Evolutionary conservation across 2,888 invertebrate genomes (phyloP).

Genomic region (Druceiella hillmani): DNA sequence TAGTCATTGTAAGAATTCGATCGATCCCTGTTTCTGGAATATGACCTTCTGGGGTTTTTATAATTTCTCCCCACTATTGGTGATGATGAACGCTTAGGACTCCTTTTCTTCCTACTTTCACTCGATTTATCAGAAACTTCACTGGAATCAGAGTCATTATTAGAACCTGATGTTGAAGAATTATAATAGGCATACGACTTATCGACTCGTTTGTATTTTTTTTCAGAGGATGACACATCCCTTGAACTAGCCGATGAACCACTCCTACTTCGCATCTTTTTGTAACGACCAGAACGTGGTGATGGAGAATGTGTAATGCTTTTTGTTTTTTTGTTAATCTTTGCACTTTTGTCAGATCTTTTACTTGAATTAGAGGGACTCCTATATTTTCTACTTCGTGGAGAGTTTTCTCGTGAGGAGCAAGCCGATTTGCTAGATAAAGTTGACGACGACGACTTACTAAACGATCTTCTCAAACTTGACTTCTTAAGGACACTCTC

Average conservation of each 20-base stretch:
- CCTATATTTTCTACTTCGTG: conserved; percentile 33
- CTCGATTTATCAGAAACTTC: too few species aligned
- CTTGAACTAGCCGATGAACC: conserved; percentile 8
- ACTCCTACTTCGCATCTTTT: conserved; percentile 24
- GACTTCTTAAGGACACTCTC: conserved; percentile 22
- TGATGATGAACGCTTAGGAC: too few species aligned
- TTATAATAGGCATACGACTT: too few species aligned
- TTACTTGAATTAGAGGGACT: conserved; percentile 29
- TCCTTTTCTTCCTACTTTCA: too few species aligned
- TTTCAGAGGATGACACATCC: too few species aligned
- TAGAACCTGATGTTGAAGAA: too few species aligned
- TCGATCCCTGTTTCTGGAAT: too few species aligned
- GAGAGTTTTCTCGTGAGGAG: conserved; percentile 38
- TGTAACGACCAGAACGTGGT: conserved; percentile 34
- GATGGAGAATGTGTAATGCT: conserved; percentile 33
- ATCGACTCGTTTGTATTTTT: too few species aligned
- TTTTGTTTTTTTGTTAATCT: conserved; percentile 30
- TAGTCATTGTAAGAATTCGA: too few species aligned
- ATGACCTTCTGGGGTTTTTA: too few species aligned
- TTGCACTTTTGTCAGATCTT: conserved; percentile 18
- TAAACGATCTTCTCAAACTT: not conserved
- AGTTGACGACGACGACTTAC: not conserved
- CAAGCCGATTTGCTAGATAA: conserved; percentile 33
- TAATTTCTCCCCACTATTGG: too few species aligned
- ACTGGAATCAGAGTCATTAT: too few species aligned